Percentiles rank a stretch among this genome's conserved stretches.
Evolutionary conservation across 1,140 invertebrate genomes (phyloP).

Genomic region (Palaemon carinicauda): DNA sequence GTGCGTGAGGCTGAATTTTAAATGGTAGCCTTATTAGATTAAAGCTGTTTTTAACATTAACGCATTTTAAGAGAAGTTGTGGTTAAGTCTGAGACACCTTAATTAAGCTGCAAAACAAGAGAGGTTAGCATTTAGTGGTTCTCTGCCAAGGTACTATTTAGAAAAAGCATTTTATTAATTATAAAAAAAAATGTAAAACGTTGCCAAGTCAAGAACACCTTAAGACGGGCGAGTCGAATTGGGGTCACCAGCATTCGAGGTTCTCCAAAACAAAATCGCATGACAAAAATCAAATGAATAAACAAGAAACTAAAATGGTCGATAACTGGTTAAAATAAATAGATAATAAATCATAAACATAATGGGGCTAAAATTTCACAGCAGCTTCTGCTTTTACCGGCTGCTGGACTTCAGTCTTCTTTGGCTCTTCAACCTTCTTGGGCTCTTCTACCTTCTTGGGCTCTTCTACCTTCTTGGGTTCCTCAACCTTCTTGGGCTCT

Average conservation of each 20-base stretch:
- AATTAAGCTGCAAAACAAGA: not conserved
- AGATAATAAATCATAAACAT: not conserved
- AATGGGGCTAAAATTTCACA: not conserved
- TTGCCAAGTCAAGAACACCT: not conserved
- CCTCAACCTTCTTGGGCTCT: not conserved
- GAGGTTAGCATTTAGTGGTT: too few species aligned
- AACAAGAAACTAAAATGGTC: not conserved
- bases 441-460: not conserved
- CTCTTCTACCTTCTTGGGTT: not conserved
- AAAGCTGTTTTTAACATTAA: too few species aligned
- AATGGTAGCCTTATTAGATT: too few species aligned
- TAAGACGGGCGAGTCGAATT: slow-evolving; percentile 21
- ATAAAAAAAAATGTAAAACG: not conserved
- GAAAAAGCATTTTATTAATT: not conserved
- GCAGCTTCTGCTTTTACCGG: slow-evolving; percentile 12
- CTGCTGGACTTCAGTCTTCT: slow-evolving; percentile 15
- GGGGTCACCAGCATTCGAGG: slow-evolving; percentile 32
- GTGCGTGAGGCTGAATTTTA: not conserved
- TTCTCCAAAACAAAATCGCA: not conserved
- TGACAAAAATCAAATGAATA: not conserved
- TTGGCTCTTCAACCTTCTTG: not conserved
- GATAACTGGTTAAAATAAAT: not conserved
- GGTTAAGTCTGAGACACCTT: not conserved
- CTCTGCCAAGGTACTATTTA: too few species aligned
- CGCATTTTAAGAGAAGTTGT: not conserved